Base-by-base conservation (phyloP, 1,140 invertebrate genomes). In the Apis laboriosa region DNA sequence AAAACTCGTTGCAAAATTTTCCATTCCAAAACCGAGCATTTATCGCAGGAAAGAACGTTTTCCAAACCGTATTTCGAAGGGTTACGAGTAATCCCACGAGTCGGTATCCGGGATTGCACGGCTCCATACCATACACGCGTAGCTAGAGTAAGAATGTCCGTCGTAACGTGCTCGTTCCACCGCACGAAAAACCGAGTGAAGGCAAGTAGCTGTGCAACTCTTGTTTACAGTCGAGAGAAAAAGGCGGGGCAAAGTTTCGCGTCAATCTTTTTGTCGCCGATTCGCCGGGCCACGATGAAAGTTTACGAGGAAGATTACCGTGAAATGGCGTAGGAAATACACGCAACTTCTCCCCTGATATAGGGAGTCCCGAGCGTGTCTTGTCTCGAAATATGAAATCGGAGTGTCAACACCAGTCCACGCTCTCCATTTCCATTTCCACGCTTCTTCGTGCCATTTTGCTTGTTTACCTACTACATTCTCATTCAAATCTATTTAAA, bases 341-440 rank as follows among this genome's bases (percentile, higher is more conserved):
- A 0, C 9, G 8, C 9, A 53, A 24, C 49, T 70, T 24, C 77
- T 86, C 63, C 61, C 71, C 76, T 80, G 72, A 85, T 84, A 83
- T 77, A 68, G 66, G 28, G 63, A 34, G 51, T 76, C 56, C 4
- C 60, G 56, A 72, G 72, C 68, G 43, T 51, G 68, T 55, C 75
- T 67, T 60, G 21, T 5, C 67, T 66, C 28, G 28, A 86, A 81
- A 86, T 86, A 81, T 85, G 58, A 86, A 86, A 85, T 85, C 79
- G 55, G 64, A 34, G 61, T 80, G 84, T 86, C 84, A 76, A 43
- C 66, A 19, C 13, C 77, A 85, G 66, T 72, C 71, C 24, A 77
- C 61, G 8, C 80, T 85, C 76, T 85, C 76, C 67, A 81, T 79
- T 58, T 86, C 73, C 77, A 15, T 86, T 85, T 79, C 53, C 78